Conservation (phyloP, 2,797 vertebrate genomes). For the Phataginus tetradactyla region DNA sequence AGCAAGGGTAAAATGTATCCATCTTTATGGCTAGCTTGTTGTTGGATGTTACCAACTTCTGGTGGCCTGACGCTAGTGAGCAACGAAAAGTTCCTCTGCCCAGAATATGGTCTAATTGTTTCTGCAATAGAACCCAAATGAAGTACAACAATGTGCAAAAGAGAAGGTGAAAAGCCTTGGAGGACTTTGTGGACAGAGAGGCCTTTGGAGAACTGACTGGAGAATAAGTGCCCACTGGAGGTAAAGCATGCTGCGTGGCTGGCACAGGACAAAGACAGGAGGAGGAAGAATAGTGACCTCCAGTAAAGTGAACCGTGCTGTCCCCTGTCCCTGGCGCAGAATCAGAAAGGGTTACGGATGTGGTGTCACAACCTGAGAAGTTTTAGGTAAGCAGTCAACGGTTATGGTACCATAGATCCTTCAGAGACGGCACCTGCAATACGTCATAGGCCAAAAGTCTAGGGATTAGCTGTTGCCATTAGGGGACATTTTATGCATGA, state of each 20-base stretch:
- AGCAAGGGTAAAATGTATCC: not conserved
- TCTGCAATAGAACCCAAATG: not conserved
- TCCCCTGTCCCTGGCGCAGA: not conserved
- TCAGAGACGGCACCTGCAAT: conserved; percentile 19
- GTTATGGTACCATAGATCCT: not conserved
- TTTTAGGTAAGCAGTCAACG: conserved; percentile 46
- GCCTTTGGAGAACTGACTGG: not conserved
- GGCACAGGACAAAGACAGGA: not conserved
- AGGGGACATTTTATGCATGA: not conserved
- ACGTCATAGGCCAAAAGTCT: conserved; percentile 22
- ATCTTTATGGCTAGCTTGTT: not conserved
- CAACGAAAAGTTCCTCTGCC: conserved; percentile 4
- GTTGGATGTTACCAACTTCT: not conserved
- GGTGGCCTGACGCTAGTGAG: not conserved
- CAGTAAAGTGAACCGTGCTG: not conserved
- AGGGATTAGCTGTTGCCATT: not conserved
- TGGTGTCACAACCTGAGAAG: not conserved
- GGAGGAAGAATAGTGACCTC: not conserved
- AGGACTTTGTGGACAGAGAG: not conserved
- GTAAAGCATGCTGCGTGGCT: not conserved
- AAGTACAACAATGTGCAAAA: not conserved
- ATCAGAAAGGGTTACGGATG: not conserved
- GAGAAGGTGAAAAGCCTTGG: not conserved
- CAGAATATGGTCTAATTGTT: not conserved
- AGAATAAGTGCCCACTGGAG: not conserved